Evolutionary conservation across 1,140 invertebrate genomes (phyloP), one percentile per base, ranked within the genome.

Genomic region (Eupristina koningsbergeri): DNA sequence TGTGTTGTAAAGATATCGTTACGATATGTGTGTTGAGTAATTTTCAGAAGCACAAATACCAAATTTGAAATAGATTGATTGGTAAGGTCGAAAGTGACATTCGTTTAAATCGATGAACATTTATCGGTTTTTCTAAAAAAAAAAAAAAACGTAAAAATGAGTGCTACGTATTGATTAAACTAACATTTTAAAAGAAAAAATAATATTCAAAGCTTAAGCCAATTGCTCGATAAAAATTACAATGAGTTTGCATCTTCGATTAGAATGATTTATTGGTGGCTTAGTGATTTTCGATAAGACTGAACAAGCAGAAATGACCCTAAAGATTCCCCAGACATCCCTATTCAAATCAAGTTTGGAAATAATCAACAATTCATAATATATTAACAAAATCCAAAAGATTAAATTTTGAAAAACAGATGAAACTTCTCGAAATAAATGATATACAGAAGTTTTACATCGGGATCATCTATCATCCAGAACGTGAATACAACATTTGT

Each of bases 191-290:
- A 17, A 67, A 67, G 6, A 17, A 67, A 67, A 67, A 34, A 67
- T 19, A 19, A 15, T 3, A 36, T 67, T 67, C 31, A 67, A 67
- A 67, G 1, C 9, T 67, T 36, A 67, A 67, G 64, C 64, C 64
- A n/a, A n/a, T n/a, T 67, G 31, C 5, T 36, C 26, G 31, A 67
- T 67, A 67, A 31, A 67, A 36, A 67, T 45, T 45, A 5, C 31
- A 11, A 67, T 67, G 64, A 69, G 64, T 6, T 19, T 19, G 34
- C 64, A 39, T 41, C 36, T 41, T 71, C 36, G 36, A 71, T 71
- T n/a, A 2, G 36, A 71, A 71, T 71, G 67, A 71, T 71, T 71
- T 71, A 71, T 71, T 71, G 41, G 39, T n/a, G 36, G 22, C 41
- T 71, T 71, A n/a, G 36, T 71, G 36, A 71, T 41, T 71, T 71